Base-by-base conservation (phyloP, 2,113 vertebrate genomes). In the Pterocles gutturalis region DNA sequence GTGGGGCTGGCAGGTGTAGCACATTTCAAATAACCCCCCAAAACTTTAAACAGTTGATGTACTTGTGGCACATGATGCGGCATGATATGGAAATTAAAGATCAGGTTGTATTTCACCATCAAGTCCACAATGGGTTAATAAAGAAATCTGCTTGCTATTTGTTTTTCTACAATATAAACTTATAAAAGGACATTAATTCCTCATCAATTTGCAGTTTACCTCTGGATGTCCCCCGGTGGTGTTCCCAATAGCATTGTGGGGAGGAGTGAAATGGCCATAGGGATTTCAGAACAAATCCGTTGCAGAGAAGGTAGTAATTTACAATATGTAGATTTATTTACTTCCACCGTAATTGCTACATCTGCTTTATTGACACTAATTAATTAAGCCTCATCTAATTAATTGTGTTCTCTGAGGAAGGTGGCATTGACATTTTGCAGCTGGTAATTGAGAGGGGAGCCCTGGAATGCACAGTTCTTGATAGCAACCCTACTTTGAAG, bases 331-430 rank as follows among this genome's bases (percentile, higher is more conserved):
- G 62, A 64, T 79, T 79, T 96, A 88, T 91, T 96, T 96, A 94
- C 54, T 83, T 94, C 61, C 12, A 6, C 77, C 28, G 13, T 80
- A 95, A 95, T 64, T 83, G 38, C 70, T 87, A 69, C 81, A 76
- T 94, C 84, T 95, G 78, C 91, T 96, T 85, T 85, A 83, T 34
- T 90, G 75, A 87, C 54, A 61, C 49, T 87, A 91, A 93, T 95
- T 94, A 96, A 97, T 97, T 83, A 96, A 87, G 66, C 49, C 57
- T 77, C 17, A 4, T 93, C 78, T 87, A 93, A 91, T 91, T 94
- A 89, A 83, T 73, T 88, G 54, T 33, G 53, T 82, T 95, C 77
- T 94, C 89, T 11, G 20, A 96, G 91, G 94, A 94, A 83, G 73
- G 53, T 91, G 31, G 45, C 69, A 53, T 28, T 95, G 62, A 91